Percentiles rank a stretch among this genome's conserved stretches.
phyloP scores from a whole-genome alignment of 2,888 invertebrate species.

The Nasonovia ribisnigri region DNA sequence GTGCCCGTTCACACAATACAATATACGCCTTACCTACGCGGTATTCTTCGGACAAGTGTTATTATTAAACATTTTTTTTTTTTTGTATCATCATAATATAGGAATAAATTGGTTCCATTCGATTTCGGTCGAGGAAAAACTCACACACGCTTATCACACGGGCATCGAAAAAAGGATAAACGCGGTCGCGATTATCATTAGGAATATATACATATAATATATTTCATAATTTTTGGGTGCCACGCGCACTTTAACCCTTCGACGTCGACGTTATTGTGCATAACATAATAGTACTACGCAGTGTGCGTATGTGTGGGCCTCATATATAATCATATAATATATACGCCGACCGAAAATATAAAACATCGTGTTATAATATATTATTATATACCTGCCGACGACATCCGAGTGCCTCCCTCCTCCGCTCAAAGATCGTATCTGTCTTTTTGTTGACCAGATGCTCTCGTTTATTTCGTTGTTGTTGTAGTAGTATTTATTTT shows the following conservation, averaged over 20 bases:
- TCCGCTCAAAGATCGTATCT: constrained; percentile 54
- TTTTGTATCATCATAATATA: neutral
- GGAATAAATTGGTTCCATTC: constrained; percentile 6
- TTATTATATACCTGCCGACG: constrained; percentile 60
- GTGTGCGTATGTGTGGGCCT: neutral
- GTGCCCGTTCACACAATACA: neutral
- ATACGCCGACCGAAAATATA: constrained; percentile 14
- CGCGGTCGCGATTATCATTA: constrained; percentile 40
- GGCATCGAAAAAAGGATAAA: constrained; percentile 47
- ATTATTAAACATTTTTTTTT: neutral
- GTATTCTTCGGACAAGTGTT: neutral
- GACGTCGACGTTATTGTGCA: constrained; percentile 15
- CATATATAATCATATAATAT: neutral
- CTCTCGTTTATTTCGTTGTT: constrained; percentile 58
- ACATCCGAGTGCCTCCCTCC: constrained; percentile 44
- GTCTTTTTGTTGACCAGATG: constrained; percentile 61
- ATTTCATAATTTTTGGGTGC: neutral
- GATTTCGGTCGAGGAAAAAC: neutral
- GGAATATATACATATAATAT: neutral
- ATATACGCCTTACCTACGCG: neutral
- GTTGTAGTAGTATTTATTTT: constrained; percentile 22
- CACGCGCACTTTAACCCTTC: constrained; percentile 56
- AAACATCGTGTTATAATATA: neutral
- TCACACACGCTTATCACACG: neutral
- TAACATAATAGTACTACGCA: neutral